Percentiles rank a stretch among this genome's conserved stretches.
Evolutionary conservation across 2,888 invertebrate genomes (phyloP).

Genomic region (Papilio gigon): DNA sequence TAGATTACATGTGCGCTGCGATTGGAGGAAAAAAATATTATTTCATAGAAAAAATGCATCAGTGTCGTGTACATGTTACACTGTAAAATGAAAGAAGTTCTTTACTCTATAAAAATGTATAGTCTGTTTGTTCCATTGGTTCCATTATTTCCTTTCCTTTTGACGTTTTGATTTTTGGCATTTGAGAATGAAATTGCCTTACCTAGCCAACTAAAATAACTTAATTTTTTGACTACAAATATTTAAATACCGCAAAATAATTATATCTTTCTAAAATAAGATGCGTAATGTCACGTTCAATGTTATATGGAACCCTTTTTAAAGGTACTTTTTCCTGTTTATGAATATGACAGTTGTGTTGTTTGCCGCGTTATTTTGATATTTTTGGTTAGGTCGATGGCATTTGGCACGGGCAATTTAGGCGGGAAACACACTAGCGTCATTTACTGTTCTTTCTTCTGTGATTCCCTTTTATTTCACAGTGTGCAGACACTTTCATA

Average conservation of each 20-base stretch:
- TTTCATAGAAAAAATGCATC: no score
- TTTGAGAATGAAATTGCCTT: background rate
- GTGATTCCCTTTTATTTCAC: constrained; percentile 47
- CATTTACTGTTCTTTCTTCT: background rate
- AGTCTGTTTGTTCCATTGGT: no score
- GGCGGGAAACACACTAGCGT: constrained; percentile 61
- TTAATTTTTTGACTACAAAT: background rate
- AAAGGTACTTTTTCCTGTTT: constrained; percentile 62
- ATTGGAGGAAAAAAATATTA: no score
- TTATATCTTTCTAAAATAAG: background rate
- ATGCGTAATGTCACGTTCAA: constrained; percentile 43
- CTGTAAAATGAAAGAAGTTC: no score
- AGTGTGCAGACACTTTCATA: constrained; percentile 52
- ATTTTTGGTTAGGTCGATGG: constrained; percentile 51
- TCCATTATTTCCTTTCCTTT: background rate
- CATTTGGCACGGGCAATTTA: constrained; percentile 49
- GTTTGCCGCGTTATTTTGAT: constrained; percentile 58
- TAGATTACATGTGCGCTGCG: no score
- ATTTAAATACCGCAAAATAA: background rate
- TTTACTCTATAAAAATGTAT: background rate
- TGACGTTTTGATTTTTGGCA: constrained; percentile 28
- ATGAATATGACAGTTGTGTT: constrained; percentile 56
- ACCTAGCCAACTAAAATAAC: background rate
- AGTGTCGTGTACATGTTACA: no score
- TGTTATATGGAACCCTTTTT: constrained; percentile 44